Base-by-base conservation (phyloP, 2,113 vertebrate genomes). In the Puffinus mauretanicus region DNA sequence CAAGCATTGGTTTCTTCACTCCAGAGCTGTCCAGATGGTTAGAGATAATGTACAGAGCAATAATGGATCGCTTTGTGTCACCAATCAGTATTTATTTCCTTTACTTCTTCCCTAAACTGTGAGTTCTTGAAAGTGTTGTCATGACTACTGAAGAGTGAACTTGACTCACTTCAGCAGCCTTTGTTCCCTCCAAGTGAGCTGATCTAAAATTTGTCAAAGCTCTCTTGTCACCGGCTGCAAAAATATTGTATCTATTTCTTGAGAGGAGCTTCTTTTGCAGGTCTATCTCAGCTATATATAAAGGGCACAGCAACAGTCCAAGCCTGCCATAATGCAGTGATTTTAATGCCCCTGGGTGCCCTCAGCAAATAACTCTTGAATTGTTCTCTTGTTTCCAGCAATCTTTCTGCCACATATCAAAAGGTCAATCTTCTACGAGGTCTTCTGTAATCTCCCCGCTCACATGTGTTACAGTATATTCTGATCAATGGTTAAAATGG, bases 121-220 rank as follows among this genome's bases (percentile, higher is more conserved):
- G 83, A 94, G 83, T 52, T 92, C 93, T 89, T 81, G 29, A 70
- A 97, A 88, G 88, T 95, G 97, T 97, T 96, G 96, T 96, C 97
- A 97, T 97, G 96, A 86, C 96, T 97, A 97, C 97, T 96, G 95
- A 88, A 66, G 66, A 95, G 76, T 93, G 92, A 97, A 96, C 96
- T 93, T 51, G 94, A 76, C 90, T 97, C 83, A 18, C 79, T 97
- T 85, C 36, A 18, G 88, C 90, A 95, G 91, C 95, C 94, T 92
- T 95, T 96, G 94, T 86, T 96, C 88, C 92, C 84, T 95, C 77
- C 80, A 16, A 93, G 88, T 13, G 89, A 88, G 82, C 80, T 78
- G 87, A 89, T 71, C 90, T 67, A 36, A 92, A 97, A 86, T 93
- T 88, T 82, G 66, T 81, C 94, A 93, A 82, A 76, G 82, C 51